Evolutionary conservation across 2,797 vertebrate genomes (phyloP), one percentile per base, ranked within the genome.

Genomic region (Lycodopsis pacificus): DNA sequence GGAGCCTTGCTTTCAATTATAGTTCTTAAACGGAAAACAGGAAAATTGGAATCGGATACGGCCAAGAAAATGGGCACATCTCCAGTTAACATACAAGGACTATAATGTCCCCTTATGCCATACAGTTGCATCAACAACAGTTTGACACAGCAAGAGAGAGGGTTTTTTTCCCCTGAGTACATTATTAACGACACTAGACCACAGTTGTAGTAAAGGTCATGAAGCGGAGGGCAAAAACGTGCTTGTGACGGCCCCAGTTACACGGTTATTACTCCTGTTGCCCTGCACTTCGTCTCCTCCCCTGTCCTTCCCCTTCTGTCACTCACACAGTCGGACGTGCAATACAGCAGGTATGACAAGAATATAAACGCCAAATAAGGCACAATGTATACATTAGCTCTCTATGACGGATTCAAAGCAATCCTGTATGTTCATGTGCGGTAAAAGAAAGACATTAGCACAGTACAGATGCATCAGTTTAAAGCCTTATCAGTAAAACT

Each of bases 401-500:
- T 34, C 22, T 42, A 10, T 38, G 22, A 27, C 32, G 62, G 56
- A 69, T 51, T 81, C 49, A 66, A 44, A 66, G n/a, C 22, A 66
- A 19, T 15, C 5, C 20, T 34, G 62, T 19, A 27, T 53, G 51
- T 77, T 62, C 36, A 40, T 74, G 27, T 64, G 34, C 69, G n/a
- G 58, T 42, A 44, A 40, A 69, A 36, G 20, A n/a, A n/a, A 5
- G 19, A 22, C 4, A 22, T 13, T 22, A 53, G 19, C 20, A 48
- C 19, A 65, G 67, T 36, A 30, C 42, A 48, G 32, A 77, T 69
- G 68, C 67, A 73, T 72, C 61, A 61, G 46, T 54, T 82, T 54
- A 85, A 83, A 73, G 57, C 32, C 44, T 65, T 64, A 82, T 87
- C 42, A 73, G 75, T 84, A 67, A 75, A 86, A 86, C 59, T 67